Percentiles rank a stretch among this genome's conserved stretches.
Evolutionary conservation across 2,888 invertebrate species (phyloP).

Genomic region (Lordiphosa andalusiaca): DNA sequence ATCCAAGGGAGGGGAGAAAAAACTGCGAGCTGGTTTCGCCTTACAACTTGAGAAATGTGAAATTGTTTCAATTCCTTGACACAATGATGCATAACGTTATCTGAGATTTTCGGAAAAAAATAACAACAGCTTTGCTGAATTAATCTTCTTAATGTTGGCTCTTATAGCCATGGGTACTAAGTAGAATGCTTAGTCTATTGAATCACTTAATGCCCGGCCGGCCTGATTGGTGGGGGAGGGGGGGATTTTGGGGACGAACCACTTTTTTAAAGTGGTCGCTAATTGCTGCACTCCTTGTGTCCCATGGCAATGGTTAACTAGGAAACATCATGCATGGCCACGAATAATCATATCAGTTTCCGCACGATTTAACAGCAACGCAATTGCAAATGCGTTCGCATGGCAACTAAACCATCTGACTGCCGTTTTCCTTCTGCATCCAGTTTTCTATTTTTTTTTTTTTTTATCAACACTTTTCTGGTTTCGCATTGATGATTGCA

Average conservation of each 20-base stretch:
- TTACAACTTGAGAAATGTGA: slow-evolving; percentile 55
- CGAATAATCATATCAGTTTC: slow-evolving; percentile 80
- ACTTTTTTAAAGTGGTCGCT: slow-evolving; percentile 34
- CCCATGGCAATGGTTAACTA: slow-evolving; percentile 5
- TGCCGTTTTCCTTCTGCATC: slow-evolving; percentile 25
- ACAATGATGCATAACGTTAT: slow-evolving; percentile 73
- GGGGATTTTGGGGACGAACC: neutral
- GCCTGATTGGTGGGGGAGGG: slow-evolving; percentile 8
- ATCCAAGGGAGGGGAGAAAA: slow-evolving; percentile 24
- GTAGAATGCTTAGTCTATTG: slow-evolving; percentile 43
- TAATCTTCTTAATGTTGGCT: slow-evolving; percentile 75
- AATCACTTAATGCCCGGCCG: slow-evolving; percentile 68
- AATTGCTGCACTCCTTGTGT: slow-evolving; percentile 52
- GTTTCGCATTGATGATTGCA: slow-evolving; percentile 67
- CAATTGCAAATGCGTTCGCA: slow-evolving; percentile 51
- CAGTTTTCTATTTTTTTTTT: slow-evolving; percentile 18
- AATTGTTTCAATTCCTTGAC: slow-evolving; percentile 70
- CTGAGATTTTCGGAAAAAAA: slow-evolving; percentile 55
- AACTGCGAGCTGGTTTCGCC: slow-evolving; percentile 55
- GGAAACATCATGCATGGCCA: slow-evolving; percentile 28
- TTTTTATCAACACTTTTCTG: slow-evolving; percentile 57
- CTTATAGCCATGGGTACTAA: slow-evolving; percentile 44
- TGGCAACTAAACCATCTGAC: slow-evolving; percentile 42
- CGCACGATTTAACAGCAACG: slow-evolving; percentile 78
- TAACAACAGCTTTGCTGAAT: slow-evolving; percentile 59